Conservation (phyloP, 1,140 invertebrate species). For the Bicyclus anynana region DNA sequence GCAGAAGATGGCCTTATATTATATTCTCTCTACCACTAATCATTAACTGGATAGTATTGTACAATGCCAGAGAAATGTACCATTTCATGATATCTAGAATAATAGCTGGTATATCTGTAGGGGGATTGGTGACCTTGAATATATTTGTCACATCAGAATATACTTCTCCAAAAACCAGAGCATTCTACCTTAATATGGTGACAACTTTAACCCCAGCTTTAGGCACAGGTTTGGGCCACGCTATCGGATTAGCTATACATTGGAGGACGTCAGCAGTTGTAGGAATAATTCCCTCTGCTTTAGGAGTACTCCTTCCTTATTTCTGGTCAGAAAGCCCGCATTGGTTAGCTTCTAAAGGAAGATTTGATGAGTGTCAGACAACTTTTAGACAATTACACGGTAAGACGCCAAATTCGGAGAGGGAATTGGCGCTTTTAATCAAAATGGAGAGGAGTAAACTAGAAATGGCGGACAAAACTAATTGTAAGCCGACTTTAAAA, state of each 20-base stretch:
- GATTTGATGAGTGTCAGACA: neutral
- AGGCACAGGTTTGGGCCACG: slow-evolving; percentile 3
- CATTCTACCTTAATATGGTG: slow-evolving; percentile 6
- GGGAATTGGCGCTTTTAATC: slow-evolving; percentile 20
- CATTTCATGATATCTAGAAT: neutral
- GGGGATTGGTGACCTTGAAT: slow-evolving; percentile 1
- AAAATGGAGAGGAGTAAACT: slow-evolving; percentile 18
- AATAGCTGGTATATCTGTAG: neutral
- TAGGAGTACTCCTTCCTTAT: slow-evolving; percentile 5
- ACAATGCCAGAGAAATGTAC: slow-evolving; percentile 5
- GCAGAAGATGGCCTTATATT: slow-evolving; percentile 10
- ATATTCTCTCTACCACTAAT: slow-evolving; percentile 5
- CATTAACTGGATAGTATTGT: slow-evolving; percentile 8
- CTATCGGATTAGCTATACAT: slow-evolving; percentile 5
- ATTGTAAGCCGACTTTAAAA: slow-evolving; percentile 1
- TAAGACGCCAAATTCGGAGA: neutral
- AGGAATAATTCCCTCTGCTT: slow-evolving; percentile 1
- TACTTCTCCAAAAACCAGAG: slow-evolving; percentile 13
- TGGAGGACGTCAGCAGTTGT: slow-evolving; percentile 5
- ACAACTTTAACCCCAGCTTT: neutral
- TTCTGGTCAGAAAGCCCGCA: slow-evolving; percentile 21
- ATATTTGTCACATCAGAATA: slow-evolving; percentile 15
- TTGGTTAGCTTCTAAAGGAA: slow-evolving; percentile 14
- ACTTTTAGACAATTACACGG: slow-evolving; percentile 9
- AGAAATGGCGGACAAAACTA: neutral